Base-by-base conservation (phyloP, 2,113 vertebrate genomes). In the Hydrolagus affinis region DNA sequence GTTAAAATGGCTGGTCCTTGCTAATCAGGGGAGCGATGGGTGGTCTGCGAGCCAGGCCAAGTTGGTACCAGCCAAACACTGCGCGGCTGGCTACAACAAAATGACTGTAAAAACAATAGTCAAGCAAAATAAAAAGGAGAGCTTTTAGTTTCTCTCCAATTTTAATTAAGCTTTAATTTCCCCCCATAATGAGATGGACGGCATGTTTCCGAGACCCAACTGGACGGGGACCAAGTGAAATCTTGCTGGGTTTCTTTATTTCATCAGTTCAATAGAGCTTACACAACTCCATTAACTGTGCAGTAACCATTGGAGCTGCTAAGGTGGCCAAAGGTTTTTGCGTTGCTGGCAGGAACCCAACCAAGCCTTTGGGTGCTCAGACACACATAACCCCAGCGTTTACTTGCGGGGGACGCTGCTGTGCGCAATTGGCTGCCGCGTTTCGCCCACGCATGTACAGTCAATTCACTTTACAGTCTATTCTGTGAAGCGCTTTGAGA, bases 121-220 rank as follows among this genome's bases (percentile, higher is more conserved):
- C 44, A 44, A 44, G 44, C 44, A 44, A 44, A 44, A 44, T 83
- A 83, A 28, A 83, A 83, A n/a, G 66, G 28, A 66, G 23, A 25
- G 23, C 60, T 44, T 32, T 74, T 44, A 74, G 30, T 30, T 74
- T 56, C 30, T 9, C 0, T 66, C 2, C 17, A 83, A 68, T 83
- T 66, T 83, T 83, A 83, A 66, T 83, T 83, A 68, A 83, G 62
- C 15, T 12, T 68, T 66, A 66, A 83, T 83, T 83, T 14, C 30
- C 78, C 32, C 62, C 44, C 19, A 8, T 83, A 66, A 83, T 56
- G 73, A 56, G 73, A 9, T 56, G 32, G 19, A 75, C 32, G 56
- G 73, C 32, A 75, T 11, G 3, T 66, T 83, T 64, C 44, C 44
- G 44, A 44, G 44, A 44, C 6, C 44, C 1, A 28, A 17, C 60